Evolutionary conservation across 2,888 invertebrate genomes (phyloP).

Genomic region (Rhimphoctona megacephalus): DNA sequence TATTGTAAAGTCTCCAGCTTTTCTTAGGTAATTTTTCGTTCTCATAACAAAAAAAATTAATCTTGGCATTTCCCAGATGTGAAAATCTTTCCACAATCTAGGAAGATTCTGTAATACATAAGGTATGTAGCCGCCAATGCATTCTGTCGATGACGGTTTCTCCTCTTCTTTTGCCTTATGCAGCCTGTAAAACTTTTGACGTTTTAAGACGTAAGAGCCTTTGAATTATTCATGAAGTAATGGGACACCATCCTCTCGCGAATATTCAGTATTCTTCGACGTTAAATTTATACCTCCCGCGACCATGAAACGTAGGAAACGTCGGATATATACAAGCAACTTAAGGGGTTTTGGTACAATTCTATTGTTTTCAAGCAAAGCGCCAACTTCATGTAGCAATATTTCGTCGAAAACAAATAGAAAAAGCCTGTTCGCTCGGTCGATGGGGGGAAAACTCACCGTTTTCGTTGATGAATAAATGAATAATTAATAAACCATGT

Average conservation of each 20-base stretch:
- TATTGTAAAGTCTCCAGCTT: not conserved
- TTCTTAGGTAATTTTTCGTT: not conserved
- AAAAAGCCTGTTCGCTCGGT: too few relatives aligned
- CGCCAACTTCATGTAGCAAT: too few relatives aligned
- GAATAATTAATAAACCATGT: too few relatives aligned
- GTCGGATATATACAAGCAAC: not conserved
- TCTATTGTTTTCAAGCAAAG: too few relatives aligned
- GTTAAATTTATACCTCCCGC: conserved; percentile 11
- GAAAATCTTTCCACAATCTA: not conserved
- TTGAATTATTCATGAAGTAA: conserved; percentile 53
- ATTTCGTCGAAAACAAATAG: too few relatives aligned
- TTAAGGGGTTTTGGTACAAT: too few relatives aligned
- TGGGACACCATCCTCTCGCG: conserved; percentile 28
- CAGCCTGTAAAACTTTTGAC: conserved; percentile 12
- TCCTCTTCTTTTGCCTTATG: not conserved
- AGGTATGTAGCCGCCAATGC: conserved; percentile 1
- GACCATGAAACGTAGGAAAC: conserved; percentile 15
- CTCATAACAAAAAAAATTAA: not conserved
- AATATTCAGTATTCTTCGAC: conserved; percentile 57
- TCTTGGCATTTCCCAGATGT: not conserved
- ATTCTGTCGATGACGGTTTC: not conserved
- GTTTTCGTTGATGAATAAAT: too few relatives aligned
- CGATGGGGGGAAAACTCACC: too few relatives aligned
- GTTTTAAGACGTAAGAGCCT: conserved; percentile 36
- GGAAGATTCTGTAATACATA: conserved; percentile 5